A percentile compares a stretch with the other conserved stretches of the same genome.
Conservation (phyloP, 1,140 invertebrate species). For the Diachasmimorpha longicaudata region DNA sequence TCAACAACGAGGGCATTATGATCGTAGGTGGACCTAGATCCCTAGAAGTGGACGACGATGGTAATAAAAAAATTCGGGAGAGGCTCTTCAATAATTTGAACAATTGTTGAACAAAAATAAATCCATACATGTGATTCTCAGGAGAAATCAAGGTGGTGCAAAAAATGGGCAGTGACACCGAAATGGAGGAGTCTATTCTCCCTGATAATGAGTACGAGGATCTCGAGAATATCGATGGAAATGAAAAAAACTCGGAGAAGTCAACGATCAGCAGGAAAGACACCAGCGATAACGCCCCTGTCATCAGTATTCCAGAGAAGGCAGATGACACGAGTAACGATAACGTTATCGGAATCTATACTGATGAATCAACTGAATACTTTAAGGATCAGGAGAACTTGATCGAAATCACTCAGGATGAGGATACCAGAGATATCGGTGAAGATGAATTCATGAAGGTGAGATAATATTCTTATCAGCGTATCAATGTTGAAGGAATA, state of each 20-base stretch:
- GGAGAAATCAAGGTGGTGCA: conserved; percentile 10
- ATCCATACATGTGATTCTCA: not conserved
- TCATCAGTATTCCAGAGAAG: conserved; percentile 37
- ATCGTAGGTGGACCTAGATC: conserved; percentile 50
- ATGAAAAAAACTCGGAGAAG: not conserved
- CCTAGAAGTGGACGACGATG: conserved; percentile 55
- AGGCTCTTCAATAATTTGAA: not conserved
- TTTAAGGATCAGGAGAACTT: conserved; percentile 36
- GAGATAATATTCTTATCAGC: not conserved
- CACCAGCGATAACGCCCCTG: not conserved
- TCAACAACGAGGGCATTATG: conserved; percentile 51
- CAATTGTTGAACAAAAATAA: conserved; percentile 3
- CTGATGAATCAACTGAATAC: conserved; percentile 37
- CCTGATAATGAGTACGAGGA: not conserved
- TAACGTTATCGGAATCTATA: conserved; percentile 46
- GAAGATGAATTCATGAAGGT: conserved; percentile 43
- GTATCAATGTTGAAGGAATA: too few relatives aligned
- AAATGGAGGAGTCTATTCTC: conserved; percentile 19
- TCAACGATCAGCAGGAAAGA: not conserved
- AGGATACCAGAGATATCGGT: conserved; percentile 40
- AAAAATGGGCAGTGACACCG: conserved; percentile 38
- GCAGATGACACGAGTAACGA: conserved; percentile 30
- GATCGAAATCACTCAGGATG: conserved; percentile 43
- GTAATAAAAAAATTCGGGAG: conserved; percentile 31
- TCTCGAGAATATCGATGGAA: not conserved